Conservation (phyloP, 1,140 invertebrate species). For the Chionoecetes opilio region DNA sequence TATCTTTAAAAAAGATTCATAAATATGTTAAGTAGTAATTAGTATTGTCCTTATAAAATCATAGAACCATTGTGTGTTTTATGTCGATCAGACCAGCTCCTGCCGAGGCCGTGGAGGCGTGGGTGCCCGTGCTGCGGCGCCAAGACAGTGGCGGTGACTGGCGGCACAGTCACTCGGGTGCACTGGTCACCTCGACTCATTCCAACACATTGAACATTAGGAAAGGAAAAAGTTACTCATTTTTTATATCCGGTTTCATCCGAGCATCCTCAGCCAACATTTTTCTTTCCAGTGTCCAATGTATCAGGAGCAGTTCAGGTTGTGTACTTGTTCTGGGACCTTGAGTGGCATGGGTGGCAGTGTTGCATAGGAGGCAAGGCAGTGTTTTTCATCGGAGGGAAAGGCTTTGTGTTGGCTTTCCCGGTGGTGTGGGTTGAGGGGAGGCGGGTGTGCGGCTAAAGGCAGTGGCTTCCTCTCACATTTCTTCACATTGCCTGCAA, state of each 20-base stretch:
- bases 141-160: background rate
- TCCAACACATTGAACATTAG: background rate
- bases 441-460: background rate
- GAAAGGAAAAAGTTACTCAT: background rate
- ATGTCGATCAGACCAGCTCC: background rate
- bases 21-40: slow-evolving; percentile 12
- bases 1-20: background rate
- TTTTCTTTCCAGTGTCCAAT: background rate
- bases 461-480: background rate
- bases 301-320: background rate
- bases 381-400: background rate
- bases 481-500: background rate
- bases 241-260: background rate
- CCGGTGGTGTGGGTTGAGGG: background rate
- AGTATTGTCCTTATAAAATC: slow-evolving; percentile 9
- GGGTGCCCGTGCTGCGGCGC: background rate
- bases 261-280: background rate
- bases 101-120: background rate
- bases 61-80: background rate
- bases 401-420: background rate
- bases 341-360: too few relatives aligned
- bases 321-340: background rate
- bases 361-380: background rate
- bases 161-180: background rate
- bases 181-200: background rate